These are phyloP conservation scores for Blastobasis adustella DNA, from an alignment of 2,888 invertebrate genomes.

Conservation along the genomic window DNA sequence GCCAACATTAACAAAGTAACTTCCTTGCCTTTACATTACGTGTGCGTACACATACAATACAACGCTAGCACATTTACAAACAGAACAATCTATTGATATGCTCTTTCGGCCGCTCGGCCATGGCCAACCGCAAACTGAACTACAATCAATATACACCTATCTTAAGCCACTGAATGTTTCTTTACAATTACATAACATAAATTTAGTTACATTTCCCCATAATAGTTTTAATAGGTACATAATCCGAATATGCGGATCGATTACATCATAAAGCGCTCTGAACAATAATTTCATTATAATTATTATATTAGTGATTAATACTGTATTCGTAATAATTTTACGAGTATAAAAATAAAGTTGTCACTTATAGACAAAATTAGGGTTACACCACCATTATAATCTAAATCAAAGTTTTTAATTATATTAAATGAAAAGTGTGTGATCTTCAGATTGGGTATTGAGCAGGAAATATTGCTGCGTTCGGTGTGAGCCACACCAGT, in stretches of 20 bases:
- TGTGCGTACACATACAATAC: constrained; percentile 16
- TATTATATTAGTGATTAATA: constrained; percentile 41
- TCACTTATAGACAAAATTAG: too few relatives aligned
- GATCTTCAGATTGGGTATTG: constrained; percentile 17
- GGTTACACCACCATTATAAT: too few relatives aligned
- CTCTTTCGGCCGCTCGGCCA: constrained; percentile 33
- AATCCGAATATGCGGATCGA: constrained; percentile 22
- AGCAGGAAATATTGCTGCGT: too few relatives aligned
- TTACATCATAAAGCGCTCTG: constrained; percentile 31
- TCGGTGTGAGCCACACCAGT: too few relatives aligned
- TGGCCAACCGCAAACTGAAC: constrained; percentile 32
- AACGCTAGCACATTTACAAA: constrained; percentile 43
- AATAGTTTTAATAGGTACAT: constrained; percentile 21
- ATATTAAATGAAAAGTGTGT: constrained; percentile 14
- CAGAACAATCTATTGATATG: constrained; percentile 59
- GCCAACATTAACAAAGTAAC: constrained; percentile 47
- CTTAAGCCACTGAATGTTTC: constrained; percentile 54
- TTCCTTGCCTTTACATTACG: constrained; percentile 29
- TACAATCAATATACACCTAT: constrained; percentile 52
- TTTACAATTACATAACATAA: constrained; percentile 47
- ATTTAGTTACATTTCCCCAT: constrained; percentile 35
- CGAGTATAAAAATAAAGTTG: too few relatives aligned
- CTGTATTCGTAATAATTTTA: constrained; percentile 26
- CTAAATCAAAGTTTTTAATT: not conserved
- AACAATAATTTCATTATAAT: constrained; percentile 38